Evolutionary conservation across 1,140 invertebrate species (phyloP).

Genomic region (Stegodyphus mimosarum): DNA sequence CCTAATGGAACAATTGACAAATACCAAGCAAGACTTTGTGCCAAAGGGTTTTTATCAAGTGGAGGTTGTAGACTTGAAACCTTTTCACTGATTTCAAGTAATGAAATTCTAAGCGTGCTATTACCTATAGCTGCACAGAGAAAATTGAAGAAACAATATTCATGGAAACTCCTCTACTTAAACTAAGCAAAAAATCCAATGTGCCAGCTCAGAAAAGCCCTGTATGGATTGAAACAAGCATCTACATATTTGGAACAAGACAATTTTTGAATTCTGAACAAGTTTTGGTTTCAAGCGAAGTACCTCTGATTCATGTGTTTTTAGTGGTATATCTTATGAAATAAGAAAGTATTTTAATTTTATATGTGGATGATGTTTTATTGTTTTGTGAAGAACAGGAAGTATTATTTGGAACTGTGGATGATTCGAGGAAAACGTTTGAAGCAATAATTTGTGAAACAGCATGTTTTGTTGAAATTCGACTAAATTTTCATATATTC

Average conservation of each 20-base stretch:
- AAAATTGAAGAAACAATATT: slow-evolving; percentile 66
- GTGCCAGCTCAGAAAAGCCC: slow-evolving; percentile 65
- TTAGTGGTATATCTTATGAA: too few species aligned
- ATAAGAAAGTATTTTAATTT: slow-evolving; percentile 33
- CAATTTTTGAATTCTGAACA: slow-evolving; percentile 44
- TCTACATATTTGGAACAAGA: slow-evolving; percentile 68
- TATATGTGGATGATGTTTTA: slow-evolving; percentile 64
- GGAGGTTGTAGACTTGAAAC: slow-evolving; percentile 33
- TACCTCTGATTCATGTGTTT: slow-evolving; percentile 53
- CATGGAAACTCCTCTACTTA: slow-evolving; percentile 67
- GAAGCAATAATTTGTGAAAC: slow-evolving; percentile 12
- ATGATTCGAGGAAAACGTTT: slow-evolving; percentile 25
- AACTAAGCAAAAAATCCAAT: slow-evolving; percentile 61
- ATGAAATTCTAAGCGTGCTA: slow-evolving; percentile 16
- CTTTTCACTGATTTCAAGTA: slow-evolving; percentile 22
- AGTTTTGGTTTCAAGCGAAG: slow-evolving; percentile 22
- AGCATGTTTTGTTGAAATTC: slow-evolving; percentile 54
- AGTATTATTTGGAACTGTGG: slow-evolving; percentile 23
- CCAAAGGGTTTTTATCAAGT: slow-evolving; percentile 21
- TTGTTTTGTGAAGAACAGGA: neutral
- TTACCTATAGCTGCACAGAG: slow-evolving; percentile 18
- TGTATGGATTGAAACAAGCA: slow-evolving; percentile 70
- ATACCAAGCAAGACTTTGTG: slow-evolving; percentile 41
- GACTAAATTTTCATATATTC: slow-evolving; percentile 40
- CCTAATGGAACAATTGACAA: slow-evolving; percentile 32